These are phyloP conservation scores for Acleris literana DNA, from an alignment of 2,888 invertebrate genomes.

Conservation along the genomic window DNA sequence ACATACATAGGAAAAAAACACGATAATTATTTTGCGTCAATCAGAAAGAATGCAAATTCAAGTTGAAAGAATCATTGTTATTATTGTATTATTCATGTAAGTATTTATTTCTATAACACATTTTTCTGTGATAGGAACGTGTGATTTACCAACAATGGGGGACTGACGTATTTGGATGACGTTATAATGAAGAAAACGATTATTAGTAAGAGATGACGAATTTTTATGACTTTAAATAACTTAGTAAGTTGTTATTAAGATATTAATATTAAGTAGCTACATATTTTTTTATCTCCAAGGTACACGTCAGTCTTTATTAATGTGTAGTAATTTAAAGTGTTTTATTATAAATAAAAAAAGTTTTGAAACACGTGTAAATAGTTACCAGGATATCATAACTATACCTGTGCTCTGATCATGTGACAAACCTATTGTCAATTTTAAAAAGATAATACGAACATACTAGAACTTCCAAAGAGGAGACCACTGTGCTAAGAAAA, in stretches of 20 bases:
- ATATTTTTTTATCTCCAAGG: neutral
- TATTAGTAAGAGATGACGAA: neutral
- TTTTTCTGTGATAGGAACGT: constrained; percentile 1
- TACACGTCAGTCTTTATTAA: neutral
- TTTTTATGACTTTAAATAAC: neutral
- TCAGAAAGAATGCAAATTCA: constrained; percentile 1
- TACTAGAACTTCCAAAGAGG: too few species aligned
- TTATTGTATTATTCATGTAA: neutral
- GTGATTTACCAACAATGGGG: neutral
- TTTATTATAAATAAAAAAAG: too few species aligned
- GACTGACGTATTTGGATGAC: constrained; percentile 1
- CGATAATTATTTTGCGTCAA: neutral
- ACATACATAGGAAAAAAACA: too few species aligned
- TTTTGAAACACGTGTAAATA: too few species aligned
- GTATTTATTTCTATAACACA: neutral
- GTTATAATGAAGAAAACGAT: neutral
- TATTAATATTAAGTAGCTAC: too few species aligned
- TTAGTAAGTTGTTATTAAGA: too few species aligned
- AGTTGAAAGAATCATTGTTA: neutral
- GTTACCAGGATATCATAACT: too few species aligned
- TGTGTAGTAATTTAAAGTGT: too few species aligned
- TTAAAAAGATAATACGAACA: too few species aligned
- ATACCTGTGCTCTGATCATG: too few species aligned
- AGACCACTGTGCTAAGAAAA: too few species aligned
- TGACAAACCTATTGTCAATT: too few species aligned